Conservation (phyloP, 1,140 invertebrate species). For the Brachionus koreanus region DNA sequence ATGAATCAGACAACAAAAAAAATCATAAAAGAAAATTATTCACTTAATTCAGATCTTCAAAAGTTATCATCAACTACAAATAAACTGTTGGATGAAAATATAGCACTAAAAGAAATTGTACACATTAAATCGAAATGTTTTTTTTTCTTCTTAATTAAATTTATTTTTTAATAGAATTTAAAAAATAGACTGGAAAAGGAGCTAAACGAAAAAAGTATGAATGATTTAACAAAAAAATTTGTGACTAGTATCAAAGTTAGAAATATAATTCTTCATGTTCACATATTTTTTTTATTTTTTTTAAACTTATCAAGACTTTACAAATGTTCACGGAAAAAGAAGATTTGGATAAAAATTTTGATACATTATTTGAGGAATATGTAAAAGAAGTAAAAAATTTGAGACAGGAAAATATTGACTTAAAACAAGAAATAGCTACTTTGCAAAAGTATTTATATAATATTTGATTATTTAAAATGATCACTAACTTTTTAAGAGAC, state of each 20-base stretch:
- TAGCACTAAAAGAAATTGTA: not conserved
- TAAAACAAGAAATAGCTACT: not conserved
- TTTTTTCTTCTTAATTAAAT: not conserved
- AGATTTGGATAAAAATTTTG: not conserved
- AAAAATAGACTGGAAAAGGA: not conserved
- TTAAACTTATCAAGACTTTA: not conserved
- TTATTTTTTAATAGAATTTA: not conserved
- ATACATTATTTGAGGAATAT: not conserved
- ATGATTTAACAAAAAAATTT: not conserved
- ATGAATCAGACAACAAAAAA: conserved; percentile 21
- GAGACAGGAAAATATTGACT: not conserved
- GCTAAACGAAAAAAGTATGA: not conserved
- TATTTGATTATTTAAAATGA: not conserved
- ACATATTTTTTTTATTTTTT: not conserved
- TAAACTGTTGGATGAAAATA: not conserved
- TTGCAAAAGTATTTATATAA: not conserved
- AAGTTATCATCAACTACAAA: not conserved
- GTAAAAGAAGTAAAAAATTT: not conserved
- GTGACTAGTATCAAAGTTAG: not conserved
- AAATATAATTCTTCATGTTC: not conserved
- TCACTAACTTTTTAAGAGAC: not conserved
- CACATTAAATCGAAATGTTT: not conserved
- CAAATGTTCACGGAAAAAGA: not conserved
- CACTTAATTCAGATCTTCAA: conserved; percentile 22
- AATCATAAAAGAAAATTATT: conserved; percentile 37